Percentiles rank a stretch among this genome's conserved stretches.
These are phyloP conservation scores for Hesperia comma DNA, from an alignment of 2,888 invertebrate species.

Conservation along the genomic window DNA sequence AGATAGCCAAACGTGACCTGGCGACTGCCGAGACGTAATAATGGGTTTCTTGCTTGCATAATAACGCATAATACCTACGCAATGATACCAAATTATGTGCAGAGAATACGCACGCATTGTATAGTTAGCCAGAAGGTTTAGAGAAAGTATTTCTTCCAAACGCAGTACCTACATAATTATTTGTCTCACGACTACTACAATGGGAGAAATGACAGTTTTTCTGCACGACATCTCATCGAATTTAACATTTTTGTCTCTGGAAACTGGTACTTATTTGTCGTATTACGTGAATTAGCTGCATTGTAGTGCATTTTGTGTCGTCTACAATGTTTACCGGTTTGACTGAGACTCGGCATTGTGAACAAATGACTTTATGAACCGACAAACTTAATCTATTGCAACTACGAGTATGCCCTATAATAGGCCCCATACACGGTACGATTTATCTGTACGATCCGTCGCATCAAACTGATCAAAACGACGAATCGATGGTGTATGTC, in stretches of 20 bases:
- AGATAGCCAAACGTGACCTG: neutral
- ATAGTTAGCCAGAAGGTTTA: slow-evolving; percentile 8
- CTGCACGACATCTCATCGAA: slow-evolving; percentile 13
- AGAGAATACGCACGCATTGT: neutral
- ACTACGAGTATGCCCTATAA: neutral
- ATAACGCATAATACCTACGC: neutral
- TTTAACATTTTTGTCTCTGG: neutral
- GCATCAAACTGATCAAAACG: too few relatives aligned
- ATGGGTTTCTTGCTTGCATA: too few relatives aligned
- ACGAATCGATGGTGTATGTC: too few relatives aligned
- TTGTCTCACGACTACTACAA: slow-evolving; percentile 13
- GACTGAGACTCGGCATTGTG: neutral
- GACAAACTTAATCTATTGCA: neutral
- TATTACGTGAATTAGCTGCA: neutral
- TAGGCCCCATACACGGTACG: too few relatives aligned
- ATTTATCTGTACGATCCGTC: too few relatives aligned
- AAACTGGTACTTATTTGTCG: neutral
- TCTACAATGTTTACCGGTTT: neutral
- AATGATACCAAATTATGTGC: neutral
- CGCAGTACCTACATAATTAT: neutral
- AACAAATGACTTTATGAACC: neutral
- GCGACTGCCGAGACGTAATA: too few relatives aligned
- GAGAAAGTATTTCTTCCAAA: slow-evolving; percentile 15
- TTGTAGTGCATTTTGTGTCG: neutral
- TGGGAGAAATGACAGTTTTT: slow-evolving; percentile 20